A percentile compares a stretch with the other conserved stretches of the same genome.
phyloP scores from a whole-genome alignment of 2,113 vertebrate species.

The Chaetops frenatus region DNA sequence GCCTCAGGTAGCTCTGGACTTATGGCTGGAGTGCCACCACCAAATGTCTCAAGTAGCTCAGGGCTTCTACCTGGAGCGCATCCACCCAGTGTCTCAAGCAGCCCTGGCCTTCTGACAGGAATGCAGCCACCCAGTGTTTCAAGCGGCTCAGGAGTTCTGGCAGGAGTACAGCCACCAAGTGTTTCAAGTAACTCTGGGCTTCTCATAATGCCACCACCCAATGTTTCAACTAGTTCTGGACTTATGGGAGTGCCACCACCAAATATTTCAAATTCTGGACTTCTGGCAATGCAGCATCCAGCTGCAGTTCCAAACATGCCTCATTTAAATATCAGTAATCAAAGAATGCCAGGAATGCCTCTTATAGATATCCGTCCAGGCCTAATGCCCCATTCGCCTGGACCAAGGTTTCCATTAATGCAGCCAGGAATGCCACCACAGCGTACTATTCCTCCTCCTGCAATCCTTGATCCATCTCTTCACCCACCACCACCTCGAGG shows the following conservation, averaged over 20 bases:
- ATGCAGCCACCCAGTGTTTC: slow-evolving; percentile 81
- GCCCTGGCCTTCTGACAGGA: slow-evolving; percentile 81
- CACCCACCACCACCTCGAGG: slow-evolving; percentile 79
- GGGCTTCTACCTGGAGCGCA: slow-evolving; percentile 70
- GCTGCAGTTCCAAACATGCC: slow-evolving; percentile 83
- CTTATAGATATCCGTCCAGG: slow-evolving; percentile 88
- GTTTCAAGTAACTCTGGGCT: slow-evolving; percentile 71
- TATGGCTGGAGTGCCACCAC: slow-evolving; percentile 81
- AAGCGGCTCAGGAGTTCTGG: slow-evolving; percentile 67
- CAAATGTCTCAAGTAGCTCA: slow-evolving; percentile 69
- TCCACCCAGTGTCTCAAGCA: slow-evolving; percentile 69
- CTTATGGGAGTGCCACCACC: slow-evolving; percentile 80
- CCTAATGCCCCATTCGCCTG: slow-evolving; percentile 78
- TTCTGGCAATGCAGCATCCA: slow-evolving; percentile 88
- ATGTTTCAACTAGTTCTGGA: slow-evolving; percentile 75
- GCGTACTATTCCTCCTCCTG: slow-evolving; percentile 72
- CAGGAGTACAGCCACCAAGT: slow-evolving; percentile 63
- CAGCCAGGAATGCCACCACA: slow-evolving; percentile 84
- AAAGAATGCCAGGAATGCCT: slow-evolving; percentile 87
- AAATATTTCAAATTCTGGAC: slow-evolving; percentile 76
- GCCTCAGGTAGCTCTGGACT: slow-evolving; percentile 73
- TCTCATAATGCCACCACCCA: slow-evolving; percentile 70
- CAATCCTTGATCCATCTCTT: slow-evolving; percentile 81
- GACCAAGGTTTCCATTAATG: slow-evolving; percentile 87
- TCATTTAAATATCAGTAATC: slow-evolving; percentile 77